phyloP scores from a whole-genome alignment of 2,113 vertebrate genomes.

The Paralichthys olivaceus region DNA sequence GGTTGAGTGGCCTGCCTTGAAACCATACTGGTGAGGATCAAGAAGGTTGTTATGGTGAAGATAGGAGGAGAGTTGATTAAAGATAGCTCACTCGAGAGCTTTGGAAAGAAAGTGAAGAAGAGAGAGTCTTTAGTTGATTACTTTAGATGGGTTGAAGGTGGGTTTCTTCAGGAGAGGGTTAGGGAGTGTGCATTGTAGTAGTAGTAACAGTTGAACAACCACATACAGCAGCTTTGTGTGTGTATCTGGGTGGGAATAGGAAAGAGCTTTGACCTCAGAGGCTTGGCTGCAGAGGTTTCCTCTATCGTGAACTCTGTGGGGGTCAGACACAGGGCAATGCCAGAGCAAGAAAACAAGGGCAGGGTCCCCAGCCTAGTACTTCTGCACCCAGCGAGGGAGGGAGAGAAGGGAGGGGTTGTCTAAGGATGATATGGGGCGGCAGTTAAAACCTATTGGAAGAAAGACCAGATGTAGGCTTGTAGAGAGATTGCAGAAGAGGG shows the following conservation, averaged over 20 bases:
- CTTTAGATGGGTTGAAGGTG: too few relatives aligned
- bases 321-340: slow-evolving; percentile 76
- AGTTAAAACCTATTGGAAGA: slow-evolving; percentile 49
- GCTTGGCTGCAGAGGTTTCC: slow-evolving; percentile 71
- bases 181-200: too few relatives aligned
- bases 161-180: too few relatives aligned
- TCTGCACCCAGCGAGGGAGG: slow-evolving; percentile 53
- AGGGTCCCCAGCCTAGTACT: slow-evolving; percentile 55
- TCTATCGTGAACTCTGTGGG: slow-evolving; percentile 68
- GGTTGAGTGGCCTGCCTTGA: too few relatives aligned
- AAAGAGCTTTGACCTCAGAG: slow-evolving; percentile 72
- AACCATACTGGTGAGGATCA: too few relatives aligned
- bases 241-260: slow-evolving; percentile 62
- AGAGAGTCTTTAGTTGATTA: too few relatives aligned
- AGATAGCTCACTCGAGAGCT: too few relatives aligned
- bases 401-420: slow-evolving; percentile 52
- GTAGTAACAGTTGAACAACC: slow-evolving; percentile 21
- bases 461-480: slow-evolving; percentile 49
- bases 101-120: too few relatives aligned
- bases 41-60: too few relatives aligned
- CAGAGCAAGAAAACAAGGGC: slow-evolving; percentile 73
- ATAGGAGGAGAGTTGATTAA: too few relatives aligned
- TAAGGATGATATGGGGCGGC: slow-evolving; percentile 21
- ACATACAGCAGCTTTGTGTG: neutral
- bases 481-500: slow-evolving; percentile 31